phyloP scores from a whole-genome alignment of 2,113 vertebrate species.

The Myrmophylax atrothorax region DNA sequence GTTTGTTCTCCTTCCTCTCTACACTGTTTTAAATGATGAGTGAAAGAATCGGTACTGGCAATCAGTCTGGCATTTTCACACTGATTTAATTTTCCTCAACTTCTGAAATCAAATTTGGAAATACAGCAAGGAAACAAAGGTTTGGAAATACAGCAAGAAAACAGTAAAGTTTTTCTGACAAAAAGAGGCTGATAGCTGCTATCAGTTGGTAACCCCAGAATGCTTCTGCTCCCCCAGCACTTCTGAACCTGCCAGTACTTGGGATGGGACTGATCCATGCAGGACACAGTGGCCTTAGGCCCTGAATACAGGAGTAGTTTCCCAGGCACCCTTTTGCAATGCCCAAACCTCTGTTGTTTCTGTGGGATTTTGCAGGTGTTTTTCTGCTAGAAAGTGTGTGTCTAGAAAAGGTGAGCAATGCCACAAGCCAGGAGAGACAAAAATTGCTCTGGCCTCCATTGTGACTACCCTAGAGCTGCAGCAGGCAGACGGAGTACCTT shows the following conservation, averaged over 20 bases:
- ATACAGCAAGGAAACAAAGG: neutral
- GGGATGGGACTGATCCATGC: fast-evolving
- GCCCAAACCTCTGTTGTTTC: neutral
- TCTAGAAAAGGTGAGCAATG: neutral
- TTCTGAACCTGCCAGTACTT: neutral
- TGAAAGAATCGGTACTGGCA: neutral
- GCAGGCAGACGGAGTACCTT: neutral
- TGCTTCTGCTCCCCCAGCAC: neutral
- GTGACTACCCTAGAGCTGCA: neutral
- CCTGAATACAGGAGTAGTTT: neutral
- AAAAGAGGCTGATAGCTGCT: neutral
- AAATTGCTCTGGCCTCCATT: neutral
- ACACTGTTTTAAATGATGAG: neutral
- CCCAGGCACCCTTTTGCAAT: neutral
- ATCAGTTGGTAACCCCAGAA: neutral
- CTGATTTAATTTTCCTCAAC: neutral
- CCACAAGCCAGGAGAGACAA: neutral
- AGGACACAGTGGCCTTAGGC: fast-evolving
- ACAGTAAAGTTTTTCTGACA: neutral
- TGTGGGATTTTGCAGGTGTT: neutral
- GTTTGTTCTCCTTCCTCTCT: neutral
- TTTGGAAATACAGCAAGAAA: neutral
- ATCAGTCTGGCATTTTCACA: neutral
- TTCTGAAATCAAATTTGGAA: conserved; percentile 9
- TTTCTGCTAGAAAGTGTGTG: neutral